Evolutionary conservation across 1,140 invertebrate genomes (phyloP).

Genomic region (Lucilia cuprina): DNA sequence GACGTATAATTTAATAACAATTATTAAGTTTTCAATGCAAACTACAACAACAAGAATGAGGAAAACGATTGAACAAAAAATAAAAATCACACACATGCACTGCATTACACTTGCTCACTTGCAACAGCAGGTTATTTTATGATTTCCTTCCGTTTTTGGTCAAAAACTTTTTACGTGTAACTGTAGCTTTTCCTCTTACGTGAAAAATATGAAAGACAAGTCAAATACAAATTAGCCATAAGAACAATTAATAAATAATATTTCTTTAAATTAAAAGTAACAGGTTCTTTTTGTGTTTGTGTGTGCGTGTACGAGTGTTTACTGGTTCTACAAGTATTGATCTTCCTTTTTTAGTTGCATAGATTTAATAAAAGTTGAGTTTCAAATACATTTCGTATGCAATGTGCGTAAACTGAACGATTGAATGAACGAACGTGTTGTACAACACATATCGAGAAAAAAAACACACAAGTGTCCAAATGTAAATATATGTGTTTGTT

Average conservation of each 20-base stretch:
- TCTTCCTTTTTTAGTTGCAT: slow-evolving; percentile 21
- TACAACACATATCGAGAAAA: neutral
- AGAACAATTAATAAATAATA: slow-evolving; percentile 33
- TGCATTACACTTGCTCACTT: neutral
- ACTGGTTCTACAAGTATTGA: slow-evolving; percentile 29
- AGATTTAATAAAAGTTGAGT: neutral
- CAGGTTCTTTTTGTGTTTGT: slow-evolving; percentile 10
- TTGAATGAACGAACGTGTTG: slow-evolving; percentile 14
- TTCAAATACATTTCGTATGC: neutral
- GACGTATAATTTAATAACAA: neutral
- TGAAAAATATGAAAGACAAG: neutral
- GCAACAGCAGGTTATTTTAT: slow-evolving; percentile 17
- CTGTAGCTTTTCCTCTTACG: slow-evolving; percentile 31
- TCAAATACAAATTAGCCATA: slow-evolving; percentile 17
- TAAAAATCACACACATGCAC: too few species aligned
- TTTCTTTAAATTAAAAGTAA: slow-evolving; percentile 13
- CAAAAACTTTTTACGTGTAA: slow-evolving; percentile 24
- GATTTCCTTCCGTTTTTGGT: slow-evolving; percentile 35
- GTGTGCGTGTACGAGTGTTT: neutral
- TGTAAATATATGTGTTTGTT: slow-evolving; percentile 6
- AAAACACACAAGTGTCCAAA: neutral
- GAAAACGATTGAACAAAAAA: too few species aligned
- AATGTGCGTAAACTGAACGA: slow-evolving; percentile 11
- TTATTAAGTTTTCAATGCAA: slow-evolving; percentile 5
- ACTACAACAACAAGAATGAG: neutral